Percentiles rank a stretch among this genome's conserved stretches.
These are phyloP conservation scores for Euphonia xanthogaster DNA, from an alignment of 2,797 vertebrate genomes.

Conservation along the genomic window DNA sequence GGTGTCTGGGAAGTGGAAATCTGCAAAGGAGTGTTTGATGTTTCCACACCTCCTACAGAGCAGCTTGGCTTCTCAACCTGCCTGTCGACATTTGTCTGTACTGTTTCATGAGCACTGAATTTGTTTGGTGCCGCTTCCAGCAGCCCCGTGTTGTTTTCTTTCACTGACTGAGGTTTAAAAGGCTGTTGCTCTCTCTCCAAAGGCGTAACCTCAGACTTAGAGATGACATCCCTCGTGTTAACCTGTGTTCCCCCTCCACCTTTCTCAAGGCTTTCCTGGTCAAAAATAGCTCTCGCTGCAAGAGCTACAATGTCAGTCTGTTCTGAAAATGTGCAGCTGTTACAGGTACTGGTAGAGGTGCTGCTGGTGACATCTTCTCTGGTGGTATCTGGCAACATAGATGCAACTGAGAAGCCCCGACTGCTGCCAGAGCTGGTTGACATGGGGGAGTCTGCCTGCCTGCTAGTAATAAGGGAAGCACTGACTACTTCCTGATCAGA, in stretches of 20 bases:
- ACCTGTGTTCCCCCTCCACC: slow-evolving; percentile 56
- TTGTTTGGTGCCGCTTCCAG: slow-evolving; percentile 75
- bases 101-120: slow-evolving; percentile 71
- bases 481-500: slow-evolving; percentile 84
- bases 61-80: slow-evolving; percentile 80
- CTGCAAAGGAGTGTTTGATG: slow-evolving; percentile 78
- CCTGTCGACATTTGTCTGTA: slow-evolving; percentile 71
- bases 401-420: slow-evolving; percentile 94
- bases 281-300: slow-evolving; percentile 89
- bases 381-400: slow-evolving; percentile 88
- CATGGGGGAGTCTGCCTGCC: slow-evolving; percentile 90
- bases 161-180: slow-evolving; percentile 75
- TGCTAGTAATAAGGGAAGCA: slow-evolving; percentile 75
- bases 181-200: slow-evolving; percentile 82
- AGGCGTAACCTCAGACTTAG: slow-evolving; percentile 67
- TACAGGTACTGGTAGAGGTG: slow-evolving; percentile 81
- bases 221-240: slow-evolving; percentile 26
- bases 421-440: slow-evolving; percentile 85
- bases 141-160: slow-evolving; percentile 71
- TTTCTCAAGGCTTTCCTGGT: slow-evolving; percentile 87
- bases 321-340: slow-evolving; percentile 88
- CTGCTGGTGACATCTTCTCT: slow-evolving; percentile 80
- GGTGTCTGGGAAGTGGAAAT: slow-evolving; percentile 83
- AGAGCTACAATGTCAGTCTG: slow-evolving; percentile 94
- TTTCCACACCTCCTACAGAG: slow-evolving; percentile 70